Percentiles rank a stretch among this genome's conserved stretches.
These are phyloP conservation scores for Halictus ligatus DNA, from an alignment of 2,888 invertebrate genomes.

Conservation along the genomic window DNA sequence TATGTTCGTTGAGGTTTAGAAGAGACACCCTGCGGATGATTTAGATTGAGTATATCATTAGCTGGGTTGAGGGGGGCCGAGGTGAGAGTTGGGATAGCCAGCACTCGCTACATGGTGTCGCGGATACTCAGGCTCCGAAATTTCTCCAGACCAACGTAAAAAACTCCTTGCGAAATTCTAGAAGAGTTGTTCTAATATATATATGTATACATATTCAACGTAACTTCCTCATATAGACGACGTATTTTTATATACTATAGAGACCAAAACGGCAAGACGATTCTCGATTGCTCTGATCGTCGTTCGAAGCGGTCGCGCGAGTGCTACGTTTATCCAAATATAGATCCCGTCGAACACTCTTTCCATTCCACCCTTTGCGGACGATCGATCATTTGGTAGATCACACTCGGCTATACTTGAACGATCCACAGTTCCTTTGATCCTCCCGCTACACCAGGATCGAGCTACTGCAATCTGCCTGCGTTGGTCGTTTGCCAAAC, in stretches of 20 bases:
- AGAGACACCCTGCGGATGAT: conserved; percentile 63
- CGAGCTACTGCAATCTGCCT: background rate
- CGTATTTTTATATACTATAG: conserved; percentile 58
- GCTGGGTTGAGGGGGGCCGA: conserved; percentile 84
- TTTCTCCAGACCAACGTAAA: conserved; percentile 64
- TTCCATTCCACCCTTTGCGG: conserved; percentile 8
- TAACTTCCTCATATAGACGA: conserved; percentile 55
- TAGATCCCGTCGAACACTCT: conserved; percentile 17
- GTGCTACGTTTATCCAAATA: conserved; percentile 16
- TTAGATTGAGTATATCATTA: conserved; percentile 72
- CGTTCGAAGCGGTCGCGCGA: background rate
- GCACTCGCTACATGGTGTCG: conserved; percentile 80
- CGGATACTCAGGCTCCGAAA: conserved; percentile 74
- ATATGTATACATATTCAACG: conserved; percentile 36
- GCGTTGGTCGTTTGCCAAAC: background rate
- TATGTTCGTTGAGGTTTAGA: background rate
- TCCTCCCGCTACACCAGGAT: background rate
- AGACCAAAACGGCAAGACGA: conserved; percentile 31
- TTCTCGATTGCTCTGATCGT: conserved; percentile 27
- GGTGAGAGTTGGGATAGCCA: conserved; percentile 82
- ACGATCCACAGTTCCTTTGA: background rate
- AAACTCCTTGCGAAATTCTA: conserved; percentile 47
- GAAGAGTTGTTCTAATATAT: conserved; percentile 30
- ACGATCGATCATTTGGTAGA: background rate
- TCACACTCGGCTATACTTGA: conserved; percentile 2